phyloP scores from a whole-genome alignment of 1,140 invertebrate genomes.

The Dendrolimus kikuchii region DNA sequence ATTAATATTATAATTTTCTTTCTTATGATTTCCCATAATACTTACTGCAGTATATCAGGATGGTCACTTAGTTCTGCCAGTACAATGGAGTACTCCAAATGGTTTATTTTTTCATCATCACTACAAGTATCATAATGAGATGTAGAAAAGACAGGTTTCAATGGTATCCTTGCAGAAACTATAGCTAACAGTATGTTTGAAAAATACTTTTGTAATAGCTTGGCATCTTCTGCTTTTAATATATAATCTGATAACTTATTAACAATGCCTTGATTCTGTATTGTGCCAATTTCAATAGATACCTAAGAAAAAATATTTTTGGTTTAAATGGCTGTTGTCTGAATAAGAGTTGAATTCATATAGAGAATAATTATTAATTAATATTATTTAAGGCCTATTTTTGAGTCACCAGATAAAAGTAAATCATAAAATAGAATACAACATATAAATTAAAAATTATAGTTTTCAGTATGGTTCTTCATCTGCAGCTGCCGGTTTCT shows the following conservation, averaged over 20 bases:
- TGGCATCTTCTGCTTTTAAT: conserved; percentile 45
- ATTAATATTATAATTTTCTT: not conserved
- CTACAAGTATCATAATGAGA: conserved; percentile 36
- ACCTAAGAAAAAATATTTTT: conserved; percentile 28
- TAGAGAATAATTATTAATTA: no score
- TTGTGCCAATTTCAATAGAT: conserved; percentile 21
- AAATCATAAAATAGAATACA: no score
- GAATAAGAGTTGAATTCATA: no score
- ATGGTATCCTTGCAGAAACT: conserved; percentile 44
- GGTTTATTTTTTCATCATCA: conserved; percentile 48
- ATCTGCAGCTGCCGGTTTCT: no score
- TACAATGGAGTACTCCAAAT: conserved; percentile 51
- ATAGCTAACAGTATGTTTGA: conserved; percentile 49
- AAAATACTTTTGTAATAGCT: conserved; percentile 46
- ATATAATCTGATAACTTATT: conserved; percentile 43
- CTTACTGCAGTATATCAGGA: conserved; percentile 73
- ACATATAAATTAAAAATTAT: not conserved
- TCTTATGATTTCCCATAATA: conserved; percentile 9
- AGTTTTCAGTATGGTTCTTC: no score
- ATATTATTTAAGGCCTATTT: no score
- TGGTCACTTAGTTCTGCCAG: conserved; percentile 47
- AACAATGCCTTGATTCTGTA: conserved; percentile 31
- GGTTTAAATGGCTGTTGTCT: not conserved
- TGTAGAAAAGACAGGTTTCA: conserved; percentile 47
- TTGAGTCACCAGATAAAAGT: no score